Base-by-base conservation (phyloP, 2,888 invertebrate species). In the Diplazon laetatorius region DNA sequence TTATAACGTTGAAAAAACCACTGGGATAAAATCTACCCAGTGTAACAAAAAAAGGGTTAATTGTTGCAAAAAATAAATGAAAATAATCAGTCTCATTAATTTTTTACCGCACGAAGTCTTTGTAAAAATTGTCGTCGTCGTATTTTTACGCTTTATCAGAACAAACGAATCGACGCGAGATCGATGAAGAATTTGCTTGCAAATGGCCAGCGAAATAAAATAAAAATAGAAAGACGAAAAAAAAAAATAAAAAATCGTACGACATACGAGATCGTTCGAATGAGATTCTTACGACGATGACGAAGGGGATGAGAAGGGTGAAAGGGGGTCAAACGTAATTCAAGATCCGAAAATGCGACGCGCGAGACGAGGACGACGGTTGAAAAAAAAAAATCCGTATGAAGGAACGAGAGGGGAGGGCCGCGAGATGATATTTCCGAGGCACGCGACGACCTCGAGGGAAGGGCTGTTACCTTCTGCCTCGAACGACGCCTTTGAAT, bases 391-490 rank as follows among this genome's bases (percentile, higher is more conserved):
- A 18, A 71, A 35, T n/a, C n/a, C n/a, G n/a, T n/a, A n/a, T n/a
- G n/a, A n/a, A n/a, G n/a, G n/a, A n/a, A n/a, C n/a, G 42, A 22
- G 39, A 44, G 37, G 63, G n/a, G 44, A 42, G 66, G 70, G 59
- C 63, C 65, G 59, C 59, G 71, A 76, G 70, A 82, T 80, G 85
- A 88, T 87, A 85, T 85, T 82, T 76, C 74, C 77, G 75, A 80
- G 82, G 69, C 88, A 88, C 88, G 88, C 88, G 86, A 88, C 80
- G 86, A 78, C 78, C 78, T 78, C 71, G 75, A n/a, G n/a, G n/a
- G n/a, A n/a, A n/a, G n/a, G n/a, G 12, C 55, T 30, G 35, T 52
- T 14, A 25, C 70, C n/a, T 68, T 57, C 66, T 78, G 75, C 75
- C 66, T 68, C 71, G 68, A 78, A 72, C 75, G 78, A 76, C 78